A percentile compares a stretch with the other conserved stretches of the same genome.
Evolutionary conservation across 2,888 invertebrate species (phyloP).

Genomic region (Darwinula stevensoni): DNA sequence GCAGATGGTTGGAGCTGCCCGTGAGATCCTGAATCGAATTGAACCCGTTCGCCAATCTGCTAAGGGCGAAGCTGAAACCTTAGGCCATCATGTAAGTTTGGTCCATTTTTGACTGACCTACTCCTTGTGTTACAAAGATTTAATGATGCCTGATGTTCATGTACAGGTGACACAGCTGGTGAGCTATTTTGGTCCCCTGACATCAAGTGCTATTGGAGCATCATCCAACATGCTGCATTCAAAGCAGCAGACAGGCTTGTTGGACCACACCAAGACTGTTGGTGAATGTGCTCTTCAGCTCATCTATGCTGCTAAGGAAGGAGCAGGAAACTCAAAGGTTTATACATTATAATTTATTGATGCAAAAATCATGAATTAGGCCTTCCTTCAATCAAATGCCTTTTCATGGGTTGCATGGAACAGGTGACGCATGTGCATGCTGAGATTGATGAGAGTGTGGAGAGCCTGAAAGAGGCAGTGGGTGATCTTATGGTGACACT

Average conservation of each 20-base stretch:
- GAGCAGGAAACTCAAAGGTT: constrained; percentile 72
- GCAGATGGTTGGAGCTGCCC: constrained; percentile 43
- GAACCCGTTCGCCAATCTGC: constrained; percentile 61
- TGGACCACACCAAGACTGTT: constrained; percentile 80
- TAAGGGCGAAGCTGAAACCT: constrained; percentile 63
- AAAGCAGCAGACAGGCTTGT: constrained; percentile 47
- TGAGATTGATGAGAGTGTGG: constrained; percentile 49
- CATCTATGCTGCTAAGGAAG: constrained; percentile 50
- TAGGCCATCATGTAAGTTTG: constrained; percentile 49
- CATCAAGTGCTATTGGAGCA: constrained; percentile 44
- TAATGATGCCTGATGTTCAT: constrained; percentile 4
- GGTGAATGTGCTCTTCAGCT: constrained; percentile 70
- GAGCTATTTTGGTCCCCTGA: constrained; percentile 55
- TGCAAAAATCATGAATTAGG: too few relatives aligned
- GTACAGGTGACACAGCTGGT: constrained; percentile 20
- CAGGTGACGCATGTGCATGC: constrained; percentile 47
- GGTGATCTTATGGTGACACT: constrained; percentile 47
- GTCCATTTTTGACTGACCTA: constrained; percentile 4
- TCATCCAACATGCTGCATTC: constrained; percentile 67
- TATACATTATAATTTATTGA: too few relatives aligned
- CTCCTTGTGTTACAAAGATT: too few relatives aligned
- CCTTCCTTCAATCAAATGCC: too few relatives aligned
- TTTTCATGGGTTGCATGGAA: constrained; percentile 9
- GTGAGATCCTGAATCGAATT: constrained; percentile 49
- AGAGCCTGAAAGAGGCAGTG: constrained; percentile 44